These are phyloP conservation scores for Xylophagus ater DNA, from an alignment of 2,888 invertebrate genomes.

Conservation along the genomic window DNA sequence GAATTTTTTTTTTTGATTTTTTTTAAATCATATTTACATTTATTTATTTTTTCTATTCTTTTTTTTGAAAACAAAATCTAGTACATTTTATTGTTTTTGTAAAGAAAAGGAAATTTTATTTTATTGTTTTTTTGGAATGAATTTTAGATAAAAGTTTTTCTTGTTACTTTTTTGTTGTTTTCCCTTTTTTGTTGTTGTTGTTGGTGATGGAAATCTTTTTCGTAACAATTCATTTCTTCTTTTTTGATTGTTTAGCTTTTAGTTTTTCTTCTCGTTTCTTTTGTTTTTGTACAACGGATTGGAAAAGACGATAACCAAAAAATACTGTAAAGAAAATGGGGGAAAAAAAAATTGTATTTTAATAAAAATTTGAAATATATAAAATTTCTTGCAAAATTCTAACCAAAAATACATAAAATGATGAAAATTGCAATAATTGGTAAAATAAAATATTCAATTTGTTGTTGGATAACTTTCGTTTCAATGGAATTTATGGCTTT, in stretches of 20 bases:
- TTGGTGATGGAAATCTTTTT: no score
- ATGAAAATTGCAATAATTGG: slow-evolving; percentile 8
- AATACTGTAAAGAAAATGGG: slow-evolving; percentile 51
- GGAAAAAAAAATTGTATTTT: neutral
- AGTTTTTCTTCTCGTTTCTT: slow-evolving; percentile 61
- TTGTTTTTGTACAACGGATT: slow-evolving; percentile 61
- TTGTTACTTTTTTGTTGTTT: no score
- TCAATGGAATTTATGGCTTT: slow-evolving; percentile 5
- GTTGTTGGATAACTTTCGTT: slow-evolving; percentile 1
- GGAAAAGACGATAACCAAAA: slow-evolving; percentile 69
- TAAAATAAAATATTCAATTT: slow-evolving; percentile 3
- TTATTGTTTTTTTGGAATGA: no score
- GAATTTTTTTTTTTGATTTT: no score
- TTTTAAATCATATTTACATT: no score
- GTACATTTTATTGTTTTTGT: neutral
- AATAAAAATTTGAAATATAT: neutral
- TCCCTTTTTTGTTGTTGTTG: no score
- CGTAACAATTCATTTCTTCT: slow-evolving; percentile 60
- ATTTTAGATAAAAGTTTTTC: no score
- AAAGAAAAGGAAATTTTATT: neutral
- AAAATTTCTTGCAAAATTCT: no score
- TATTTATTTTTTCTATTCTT: no score
- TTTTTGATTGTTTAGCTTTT: slow-evolving; percentile 60
- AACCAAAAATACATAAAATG: slow-evolving; percentile 15
- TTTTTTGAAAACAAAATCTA: no score